Conservation (phyloP, 1,140 invertebrate species). For the Penaeus japonicus region DNA sequence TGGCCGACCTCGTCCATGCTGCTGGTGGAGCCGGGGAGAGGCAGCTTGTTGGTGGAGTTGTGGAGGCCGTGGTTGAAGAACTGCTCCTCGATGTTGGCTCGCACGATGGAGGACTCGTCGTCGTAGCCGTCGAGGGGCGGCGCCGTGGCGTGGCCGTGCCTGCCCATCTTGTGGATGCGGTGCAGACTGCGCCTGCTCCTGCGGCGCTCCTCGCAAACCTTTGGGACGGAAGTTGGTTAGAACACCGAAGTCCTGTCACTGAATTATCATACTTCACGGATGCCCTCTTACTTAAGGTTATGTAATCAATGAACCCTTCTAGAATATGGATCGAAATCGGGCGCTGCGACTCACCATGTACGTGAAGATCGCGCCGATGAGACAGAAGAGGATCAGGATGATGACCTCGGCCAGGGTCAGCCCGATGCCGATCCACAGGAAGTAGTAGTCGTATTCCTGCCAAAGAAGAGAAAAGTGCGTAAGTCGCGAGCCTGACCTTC, state of each 20-base stretch:
- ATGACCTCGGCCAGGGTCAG: slow-evolving; percentile 26
- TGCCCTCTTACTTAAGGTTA: no score
- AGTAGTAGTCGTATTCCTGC: neutral
- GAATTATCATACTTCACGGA: neutral
- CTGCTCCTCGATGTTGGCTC: slow-evolving; percentile 1
- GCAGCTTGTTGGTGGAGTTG: slow-evolving; percentile 37
- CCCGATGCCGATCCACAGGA: neutral
- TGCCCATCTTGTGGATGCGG: slow-evolving; percentile 24
- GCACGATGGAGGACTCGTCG: slow-evolving; percentile 3
- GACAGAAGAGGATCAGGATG: slow-evolving; percentile 37
- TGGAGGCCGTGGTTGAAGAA: slow-evolving; percentile 46
- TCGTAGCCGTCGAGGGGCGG: slow-evolving; percentile 35
- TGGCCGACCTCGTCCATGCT: no score
- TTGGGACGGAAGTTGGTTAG: neutral
- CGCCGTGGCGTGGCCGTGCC: slow-evolving; percentile 1
- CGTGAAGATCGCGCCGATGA: slow-evolving; percentile 43
- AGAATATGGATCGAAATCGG: neutral
- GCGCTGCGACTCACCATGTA: slow-evolving; percentile 16
- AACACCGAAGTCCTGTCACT: no score
- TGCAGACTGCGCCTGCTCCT: slow-evolving; percentile 36
- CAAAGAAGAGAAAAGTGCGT: neutral
- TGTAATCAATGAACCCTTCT: neutral
- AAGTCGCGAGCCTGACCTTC: no score
- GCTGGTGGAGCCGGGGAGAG: neutral
- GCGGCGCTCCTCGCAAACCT: slow-evolving; percentile 43